Percentiles rank a stretch among this genome's conserved stretches.
Conservation (phyloP, 2,888 invertebrate genomes). For the Cylindroiulus punctatus region DNA sequence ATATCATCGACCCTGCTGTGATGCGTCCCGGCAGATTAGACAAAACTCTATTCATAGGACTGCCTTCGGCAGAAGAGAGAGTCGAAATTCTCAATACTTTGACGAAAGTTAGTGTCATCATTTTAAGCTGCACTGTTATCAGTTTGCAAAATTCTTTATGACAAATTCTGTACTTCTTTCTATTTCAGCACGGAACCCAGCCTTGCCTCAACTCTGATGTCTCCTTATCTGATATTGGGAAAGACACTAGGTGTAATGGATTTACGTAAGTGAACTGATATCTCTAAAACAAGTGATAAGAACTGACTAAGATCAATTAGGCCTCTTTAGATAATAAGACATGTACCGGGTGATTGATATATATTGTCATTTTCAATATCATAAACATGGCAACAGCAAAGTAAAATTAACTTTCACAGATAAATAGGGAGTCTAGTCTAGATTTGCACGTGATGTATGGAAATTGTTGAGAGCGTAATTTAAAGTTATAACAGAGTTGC, state of each 20-base stretch:
- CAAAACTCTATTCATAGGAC: constrained; percentile 87
- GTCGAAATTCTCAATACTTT: constrained; percentile 87
- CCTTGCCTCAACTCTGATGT: constrained; percentile 82
- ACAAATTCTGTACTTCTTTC: constrained; percentile 60
- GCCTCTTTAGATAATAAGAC: neutral
- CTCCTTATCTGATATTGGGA: constrained; percentile 75
- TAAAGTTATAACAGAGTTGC: no score
- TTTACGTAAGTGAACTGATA: constrained; percentile 72
- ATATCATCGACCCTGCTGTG: constrained; percentile 96
- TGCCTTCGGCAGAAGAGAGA: constrained; percentile 83
- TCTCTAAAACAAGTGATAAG: no score
- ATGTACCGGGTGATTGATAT: no score
- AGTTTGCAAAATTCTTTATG: neutral
- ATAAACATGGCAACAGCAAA: no score
- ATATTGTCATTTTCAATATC: no score
- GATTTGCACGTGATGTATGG: no score
- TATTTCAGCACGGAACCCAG: constrained; percentile 78
- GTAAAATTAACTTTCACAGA: no score
- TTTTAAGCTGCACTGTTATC: neutral
- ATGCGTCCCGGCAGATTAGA: constrained; percentile 90
- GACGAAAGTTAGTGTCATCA: constrained; percentile 76
- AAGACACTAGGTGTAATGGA: constrained; percentile 75
- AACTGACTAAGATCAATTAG: no score
- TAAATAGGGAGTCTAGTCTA: no score
- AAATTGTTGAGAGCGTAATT: no score